Base-by-base conservation (phyloP, 2,113 vertebrate species). In the Eleginops maclovinus region DNA sequence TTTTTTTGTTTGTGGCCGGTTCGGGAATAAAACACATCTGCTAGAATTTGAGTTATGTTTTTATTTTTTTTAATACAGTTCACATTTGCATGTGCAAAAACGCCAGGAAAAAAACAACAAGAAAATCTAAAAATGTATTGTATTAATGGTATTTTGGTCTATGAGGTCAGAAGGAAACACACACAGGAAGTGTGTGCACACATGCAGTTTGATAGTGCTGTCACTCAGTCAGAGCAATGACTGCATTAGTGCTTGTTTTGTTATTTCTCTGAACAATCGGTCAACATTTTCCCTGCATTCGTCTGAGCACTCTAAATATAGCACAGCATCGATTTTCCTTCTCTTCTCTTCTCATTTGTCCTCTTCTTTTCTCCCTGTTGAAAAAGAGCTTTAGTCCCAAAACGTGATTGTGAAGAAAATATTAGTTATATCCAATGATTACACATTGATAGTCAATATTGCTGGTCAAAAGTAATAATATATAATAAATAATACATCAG, bases 211-310 rank as follows among this genome's bases (percentile, higher is more conserved):
- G 14, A 74, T 40, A 43, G 9, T 3, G 26, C n/a, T 50, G 19
- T 14, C 58, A 36, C 9, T 49, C 13, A 22, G 12, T 36, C 31
- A 36, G 21, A 46, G 36, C 16, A 4, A n/a, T 69, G 51, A 36
- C 31, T 36, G 31, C 43, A 50, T 93, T 22, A 40, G 19, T 0
- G 19, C 26, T 53, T 16, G 53, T 13, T 55, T 76, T 9, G 53
- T 59, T 44, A 28, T 43, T 43, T 50, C 24, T 71, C n/a, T 71
- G 50, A 72, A 44, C 46, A 73, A n/a, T 14, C 64, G 12, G 1
- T 62, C 94, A 60, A 96, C 90, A 9, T 96, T 96, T 68, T 96
- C 95, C 21, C 93, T 93, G 26, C 89, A 94, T 74, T 96, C 96
- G 76, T 95, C 95, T 0, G 95, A 96, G 61, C 94, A n/a, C n/a